A percentile compares a stretch with the other conserved stretches of the same genome.
phyloP scores from a whole-genome alignment of 2,888 invertebrate species.

The Nomada ruficornis region DNA sequence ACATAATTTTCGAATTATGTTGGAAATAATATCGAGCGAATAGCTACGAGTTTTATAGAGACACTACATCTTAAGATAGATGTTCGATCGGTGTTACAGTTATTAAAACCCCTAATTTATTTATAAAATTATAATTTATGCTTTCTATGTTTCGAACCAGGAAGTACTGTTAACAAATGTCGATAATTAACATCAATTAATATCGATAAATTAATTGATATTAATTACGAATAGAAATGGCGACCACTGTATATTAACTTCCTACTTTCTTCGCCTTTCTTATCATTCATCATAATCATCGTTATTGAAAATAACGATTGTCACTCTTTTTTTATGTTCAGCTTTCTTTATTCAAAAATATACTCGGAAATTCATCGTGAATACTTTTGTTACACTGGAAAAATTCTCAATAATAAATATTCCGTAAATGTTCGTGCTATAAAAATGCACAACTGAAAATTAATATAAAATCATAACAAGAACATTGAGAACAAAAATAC shows the following conservation, averaged over 20 bases:
- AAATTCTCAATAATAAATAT: neutral
- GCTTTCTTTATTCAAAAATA: neutral
- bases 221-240: neutral
- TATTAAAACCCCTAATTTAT: too few relatives aligned
- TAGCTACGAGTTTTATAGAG: too few relatives aligned
- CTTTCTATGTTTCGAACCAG: conserved; percentile 14
- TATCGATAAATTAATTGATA: conserved; percentile 6
- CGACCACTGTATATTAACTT: neutral
- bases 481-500: too few relatives aligned
- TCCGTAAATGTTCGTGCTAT: too few relatives aligned
- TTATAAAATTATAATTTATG: too few relatives aligned
- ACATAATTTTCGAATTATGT: too few relatives aligned
- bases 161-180: neutral
- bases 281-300: neutral
- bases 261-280: neutral
- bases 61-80: too few relatives aligned
- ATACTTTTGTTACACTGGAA: neutral
- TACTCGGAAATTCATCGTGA: neutral
- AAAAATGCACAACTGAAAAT: too few relatives aligned
- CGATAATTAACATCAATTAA: conserved; percentile 21
- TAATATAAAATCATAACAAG: too few relatives aligned
- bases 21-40: too few relatives aligned
- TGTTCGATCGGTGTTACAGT: too few relatives aligned
- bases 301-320: conserved; percentile 2
- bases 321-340: neutral